Evolutionary conservation across 2,113 vertebrate genomes (phyloP), one percentile per base, ranked within the genome.

Genomic region (Pelvicachromis taeniatus): DNA sequence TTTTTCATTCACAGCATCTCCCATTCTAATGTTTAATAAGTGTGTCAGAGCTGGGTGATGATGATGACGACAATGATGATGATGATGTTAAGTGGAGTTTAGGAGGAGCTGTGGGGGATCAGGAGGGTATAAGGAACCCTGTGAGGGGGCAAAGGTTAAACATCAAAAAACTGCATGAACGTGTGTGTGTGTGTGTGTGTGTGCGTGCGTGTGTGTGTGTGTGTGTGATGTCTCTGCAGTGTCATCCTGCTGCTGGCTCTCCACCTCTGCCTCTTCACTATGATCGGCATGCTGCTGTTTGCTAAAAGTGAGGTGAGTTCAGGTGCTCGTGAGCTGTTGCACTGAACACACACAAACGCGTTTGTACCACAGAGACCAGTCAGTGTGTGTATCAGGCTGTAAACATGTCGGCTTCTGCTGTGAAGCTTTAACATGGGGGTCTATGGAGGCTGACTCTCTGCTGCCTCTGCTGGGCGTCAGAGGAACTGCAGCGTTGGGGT

Each of bases 271-370:
- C 94, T 99, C 68, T 99, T 99, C 87, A 98, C 99, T 11, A 97
- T 98, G 97, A 95, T 99, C 5, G 99, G 97, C 50, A 98, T 99
- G 98, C 91, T 99, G 94, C 95, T 99, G 53, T 99, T 99, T 84
- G 92, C 96, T 33, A 96, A 96, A 50, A 96, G 95, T 48, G 97
- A 98, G 96, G 98, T 99, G 94, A 96, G 83, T 78, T 56, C 33
- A 17, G 16, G 3, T n/a, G 16, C 8, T 7, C 42, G n/a, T n/a
- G n/a, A n/a, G n/a, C n/a, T n/a, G n/a, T n/a, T n/a, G n/a, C n/a
- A n/a, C n/a, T n/a, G n/a, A n/a, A n/a, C n/a, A n/a, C n/a, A n/a
- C n/a, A n/a, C n/a, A n/a, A n/a, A n/a, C n/a, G n/a, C n/a, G n/a
- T n/a, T n/a, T n/a, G n/a, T n/a, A n/a, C n/a, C n/a, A 75, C 14